phyloP scores from a whole-genome alignment of 2,888 invertebrate genomes.

The Zaprionus lineosus region DNA sequence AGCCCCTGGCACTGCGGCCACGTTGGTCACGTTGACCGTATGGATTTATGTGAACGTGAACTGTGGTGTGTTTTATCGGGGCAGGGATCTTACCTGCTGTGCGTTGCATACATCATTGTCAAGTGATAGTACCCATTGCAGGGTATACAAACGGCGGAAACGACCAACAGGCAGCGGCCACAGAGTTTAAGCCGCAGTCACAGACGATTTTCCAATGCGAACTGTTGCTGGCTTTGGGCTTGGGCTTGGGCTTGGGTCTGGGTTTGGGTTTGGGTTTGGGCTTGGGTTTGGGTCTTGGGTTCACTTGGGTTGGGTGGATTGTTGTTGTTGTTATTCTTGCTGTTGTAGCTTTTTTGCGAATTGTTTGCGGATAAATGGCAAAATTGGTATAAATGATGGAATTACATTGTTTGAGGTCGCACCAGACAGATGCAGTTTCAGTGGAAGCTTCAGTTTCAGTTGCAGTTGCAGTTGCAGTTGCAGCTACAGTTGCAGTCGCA shows the following conservation, averaged over 20 bases:
- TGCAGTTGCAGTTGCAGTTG: constrained; percentile 3
- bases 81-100: too few relatives aligned
- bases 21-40: too few relatives aligned
- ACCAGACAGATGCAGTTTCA: constrained; percentile 27
- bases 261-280: constrained; percentile 11
- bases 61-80: too few relatives aligned
- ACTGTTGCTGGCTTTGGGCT: too few relatives aligned
- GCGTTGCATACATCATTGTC: constrained; percentile 18
- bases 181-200: constrained; percentile 39
- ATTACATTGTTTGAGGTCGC: constrained; percentile 76
- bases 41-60: too few relatives aligned
- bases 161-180: constrained; percentile 45
- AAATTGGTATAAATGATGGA: constrained; percentile 79
- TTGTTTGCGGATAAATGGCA: constrained; percentile 77
- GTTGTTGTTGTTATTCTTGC: constrained; percentile 19
- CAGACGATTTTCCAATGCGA: constrained; percentile 46
- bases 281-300: constrained; percentile 18
- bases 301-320: constrained; percentile 7
- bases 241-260: constrained; percentile 9
- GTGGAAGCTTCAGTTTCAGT: constrained; percentile 1
- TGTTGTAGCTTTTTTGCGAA: constrained; percentile 56
- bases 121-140: constrained; percentile 21
- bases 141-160: constrained; percentile 46
- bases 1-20: too few relatives aligned
- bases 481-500: neutral